Evolutionary conservation across 2,797 vertebrate species (phyloP).

Genomic region (Aselliscus stoliczkanus): DNA sequence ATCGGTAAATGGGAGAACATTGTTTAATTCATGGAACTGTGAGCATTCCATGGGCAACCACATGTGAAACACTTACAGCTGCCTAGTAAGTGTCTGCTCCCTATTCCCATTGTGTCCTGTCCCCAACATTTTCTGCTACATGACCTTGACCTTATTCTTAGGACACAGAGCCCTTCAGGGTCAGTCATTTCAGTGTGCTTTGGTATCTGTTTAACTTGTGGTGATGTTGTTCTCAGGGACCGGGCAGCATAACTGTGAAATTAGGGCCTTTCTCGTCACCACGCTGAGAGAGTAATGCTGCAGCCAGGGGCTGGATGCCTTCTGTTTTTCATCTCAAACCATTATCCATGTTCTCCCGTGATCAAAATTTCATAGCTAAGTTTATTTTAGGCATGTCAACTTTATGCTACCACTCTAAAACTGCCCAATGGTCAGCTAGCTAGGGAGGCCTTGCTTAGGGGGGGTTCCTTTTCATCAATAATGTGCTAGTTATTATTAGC

Average conservation of each 20-base stretch:
- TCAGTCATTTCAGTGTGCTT: neutral
- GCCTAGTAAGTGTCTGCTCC: neutral
- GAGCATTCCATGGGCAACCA: neutral
- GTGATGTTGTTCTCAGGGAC: neutral
- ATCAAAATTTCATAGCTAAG: neutral
- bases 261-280: neutral
- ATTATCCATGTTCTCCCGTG: neutral
- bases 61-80: neutral
- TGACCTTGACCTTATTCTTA: neutral
- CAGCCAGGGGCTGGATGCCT: neutral
- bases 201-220: neutral
- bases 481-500: neutral
- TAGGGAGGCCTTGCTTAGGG: neutral
- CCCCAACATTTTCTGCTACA: neutral
- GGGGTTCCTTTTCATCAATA: neutral
- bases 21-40: neutral
- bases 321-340: neutral
- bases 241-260: neutral
- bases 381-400: neutral
- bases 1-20: neutral
- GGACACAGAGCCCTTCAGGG: neutral
- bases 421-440: neutral
- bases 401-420: neutral
- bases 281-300: neutral
- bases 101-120: neutral